Conservation (phyloP, 2,113 vertebrate species). For the Eptesicus fuscus region DNA sequence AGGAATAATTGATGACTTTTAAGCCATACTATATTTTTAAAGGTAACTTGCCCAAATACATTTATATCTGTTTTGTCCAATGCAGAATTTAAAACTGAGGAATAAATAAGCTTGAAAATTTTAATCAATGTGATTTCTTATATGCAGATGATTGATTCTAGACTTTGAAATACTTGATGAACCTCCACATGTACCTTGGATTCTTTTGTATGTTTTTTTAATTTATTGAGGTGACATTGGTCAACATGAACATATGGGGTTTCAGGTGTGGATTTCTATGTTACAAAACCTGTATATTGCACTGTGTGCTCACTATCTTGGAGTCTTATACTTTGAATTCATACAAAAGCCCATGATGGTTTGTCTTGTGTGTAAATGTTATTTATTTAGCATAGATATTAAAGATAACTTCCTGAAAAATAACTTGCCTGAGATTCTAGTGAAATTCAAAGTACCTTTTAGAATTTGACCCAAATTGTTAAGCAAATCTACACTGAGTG, state of each 20-base stretch:
- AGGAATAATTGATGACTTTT: conserved; percentile 40
- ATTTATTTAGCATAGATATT: conserved; percentile 75
- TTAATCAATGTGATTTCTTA: conserved; percentile 59
- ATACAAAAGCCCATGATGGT: conserved; percentile 12
- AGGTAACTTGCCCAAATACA: conserved; percentile 78
- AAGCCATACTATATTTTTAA: conserved; percentile 76
- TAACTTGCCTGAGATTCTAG: conserved; percentile 31
- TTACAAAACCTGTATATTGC: too few relatives aligned
- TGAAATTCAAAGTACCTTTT: conserved; percentile 29
- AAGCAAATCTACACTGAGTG: neutral
- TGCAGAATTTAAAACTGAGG: conserved; percentile 62
- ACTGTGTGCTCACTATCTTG: too few relatives aligned
- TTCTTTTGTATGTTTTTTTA: too few relatives aligned
- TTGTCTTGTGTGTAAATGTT: conserved; percentile 62
- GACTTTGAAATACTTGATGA: conserved; percentile 45
- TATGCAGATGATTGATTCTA: conserved; percentile 56
- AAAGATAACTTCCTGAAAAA: conserved; percentile 62
- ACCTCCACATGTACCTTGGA: conserved; percentile 34
- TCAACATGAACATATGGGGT: too few relatives aligned
- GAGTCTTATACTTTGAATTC: neutral
- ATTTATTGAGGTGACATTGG: too few relatives aligned
- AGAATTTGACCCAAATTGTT: neutral
- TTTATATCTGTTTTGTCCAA: conserved; percentile 66
- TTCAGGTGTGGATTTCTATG: too few relatives aligned
- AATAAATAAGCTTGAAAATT: conserved; percentile 71